A percentile compares a stretch with the other conserved stretches of the same genome.
These are phyloP conservation scores for Mesorhabditis spiculigera DNA, from an alignment of 2,888 invertebrate genomes.

Conservation along the genomic window DNA sequence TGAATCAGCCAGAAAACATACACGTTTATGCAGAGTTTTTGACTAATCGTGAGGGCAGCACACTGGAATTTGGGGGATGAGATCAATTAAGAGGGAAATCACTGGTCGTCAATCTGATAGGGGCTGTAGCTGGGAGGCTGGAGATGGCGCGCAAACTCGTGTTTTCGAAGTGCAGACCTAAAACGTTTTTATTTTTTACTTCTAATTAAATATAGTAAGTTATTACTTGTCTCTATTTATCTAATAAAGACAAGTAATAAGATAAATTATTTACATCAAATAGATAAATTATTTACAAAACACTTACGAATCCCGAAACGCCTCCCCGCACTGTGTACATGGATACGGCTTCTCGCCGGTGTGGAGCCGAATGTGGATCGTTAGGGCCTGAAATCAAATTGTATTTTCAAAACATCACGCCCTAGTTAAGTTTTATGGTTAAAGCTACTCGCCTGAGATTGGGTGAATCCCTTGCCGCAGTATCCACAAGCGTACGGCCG, in stretches of 20 bases:
- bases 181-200: slow-evolving; percentile 9
- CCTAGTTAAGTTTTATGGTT: too few species aligned
- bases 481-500: slow-evolving; percentile 46
- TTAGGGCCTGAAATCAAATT: slow-evolving; percentile 20
- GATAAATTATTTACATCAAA: background rate
- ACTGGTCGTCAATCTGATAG: too few species aligned
- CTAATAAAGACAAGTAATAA: background rate
- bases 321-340: slow-evolving; percentile 26
- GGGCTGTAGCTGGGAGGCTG: too few species aligned
- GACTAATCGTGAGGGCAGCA: too few species aligned
- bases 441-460: slow-evolving; percentile 24
- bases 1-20: too few species aligned
- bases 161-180: slow-evolving; percentile 42
- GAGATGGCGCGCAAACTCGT: slow-evolving; percentile 24
- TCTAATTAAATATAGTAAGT: background rate
- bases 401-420: background rate
- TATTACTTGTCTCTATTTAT: background rate
- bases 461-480: slow-evolving; percentile 40
- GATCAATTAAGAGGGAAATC: too few species aligned
- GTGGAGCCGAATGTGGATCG: slow-evolving; percentile 33
- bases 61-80: too few species aligned
- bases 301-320: slow-evolving; percentile 36
- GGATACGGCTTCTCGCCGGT: slow-evolving; percentile 41
- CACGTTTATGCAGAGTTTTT: too few species aligned
- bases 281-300: background rate